Conservation (phyloP, 2,888 invertebrate genomes). For the Ametastegia equiseti region DNA sequence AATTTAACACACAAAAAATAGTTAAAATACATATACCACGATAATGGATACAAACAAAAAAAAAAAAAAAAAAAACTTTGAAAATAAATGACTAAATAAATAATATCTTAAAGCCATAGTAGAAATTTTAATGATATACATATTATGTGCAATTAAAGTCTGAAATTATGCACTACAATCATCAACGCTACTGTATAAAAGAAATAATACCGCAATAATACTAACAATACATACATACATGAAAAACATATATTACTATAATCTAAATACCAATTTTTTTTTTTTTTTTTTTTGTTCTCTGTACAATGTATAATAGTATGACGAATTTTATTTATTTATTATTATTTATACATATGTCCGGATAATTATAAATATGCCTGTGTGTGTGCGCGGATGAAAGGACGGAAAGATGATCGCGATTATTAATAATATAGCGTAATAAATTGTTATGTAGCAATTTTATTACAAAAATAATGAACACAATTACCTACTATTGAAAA, state of each 20-base stretch:
- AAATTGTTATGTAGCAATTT: not conserved
- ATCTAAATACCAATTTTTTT: too few relatives aligned
- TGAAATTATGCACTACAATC: slow-evolving; percentile 32
- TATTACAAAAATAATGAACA: not conserved
- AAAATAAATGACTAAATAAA: not conserved
- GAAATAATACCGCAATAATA: not conserved
- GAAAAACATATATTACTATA: not conserved
- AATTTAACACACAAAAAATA: too few relatives aligned
- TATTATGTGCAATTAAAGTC: slow-evolving; percentile 4
- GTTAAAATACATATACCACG: not conserved
- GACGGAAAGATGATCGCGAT: not conserved
- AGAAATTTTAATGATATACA: not conserved
- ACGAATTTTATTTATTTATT: slow-evolving; percentile 8
- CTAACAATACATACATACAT: not conserved
- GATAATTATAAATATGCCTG: too few relatives aligned
- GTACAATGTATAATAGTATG: not conserved
- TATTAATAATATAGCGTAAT: not conserved
- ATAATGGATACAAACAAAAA: not conserved
- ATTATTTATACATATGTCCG: too few relatives aligned
- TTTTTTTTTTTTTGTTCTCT: too few relatives aligned
- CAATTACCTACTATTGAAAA: not conserved
- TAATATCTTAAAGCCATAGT: not conserved
- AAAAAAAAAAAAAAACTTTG: not conserved
- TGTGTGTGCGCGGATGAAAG: not conserved
- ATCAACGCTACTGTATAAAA: not conserved